Conservation (phyloP, 2,113 vertebrate species). For the Gopherus evgoodei region DNA sequence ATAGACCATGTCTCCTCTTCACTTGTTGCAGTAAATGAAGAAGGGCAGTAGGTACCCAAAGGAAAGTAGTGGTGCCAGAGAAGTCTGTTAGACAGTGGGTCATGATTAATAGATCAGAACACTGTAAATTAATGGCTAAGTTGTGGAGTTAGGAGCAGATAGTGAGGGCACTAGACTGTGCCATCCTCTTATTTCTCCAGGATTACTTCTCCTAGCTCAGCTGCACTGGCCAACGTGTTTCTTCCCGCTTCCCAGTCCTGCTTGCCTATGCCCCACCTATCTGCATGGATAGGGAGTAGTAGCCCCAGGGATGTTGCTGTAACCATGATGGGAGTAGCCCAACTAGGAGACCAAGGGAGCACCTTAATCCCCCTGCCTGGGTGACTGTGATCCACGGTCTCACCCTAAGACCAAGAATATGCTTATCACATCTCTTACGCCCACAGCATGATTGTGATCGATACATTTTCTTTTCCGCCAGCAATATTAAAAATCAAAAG, state of each 20-base stretch:
- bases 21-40: neutral
- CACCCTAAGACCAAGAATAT: neutral
- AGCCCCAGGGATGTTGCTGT: neutral
- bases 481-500: neutral
- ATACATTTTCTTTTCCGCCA: neutral
- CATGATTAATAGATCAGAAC: neutral
- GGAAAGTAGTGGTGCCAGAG: neutral
- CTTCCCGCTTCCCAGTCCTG: neutral
- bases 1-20: neutral
- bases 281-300: neutral
- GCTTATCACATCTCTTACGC: neutral
- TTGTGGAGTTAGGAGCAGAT: neutral
- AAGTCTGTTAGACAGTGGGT: neutral
- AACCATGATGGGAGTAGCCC: neutral
- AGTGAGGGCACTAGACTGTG: neutral
- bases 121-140: neutral
- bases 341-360: neutral
- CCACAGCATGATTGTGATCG: neutral
- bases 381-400: neutral
- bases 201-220: neutral
- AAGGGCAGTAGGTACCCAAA: neutral
- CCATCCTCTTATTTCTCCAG: neutral
- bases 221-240: neutral
- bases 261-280: neutral
- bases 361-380: neutral